Evolutionary conservation across 37 sponge, comb jelly and placozoan species (phyloP), one percentile per base, ranked within the genome.

Genomic region (Hexactinellida sp.): DNA sequence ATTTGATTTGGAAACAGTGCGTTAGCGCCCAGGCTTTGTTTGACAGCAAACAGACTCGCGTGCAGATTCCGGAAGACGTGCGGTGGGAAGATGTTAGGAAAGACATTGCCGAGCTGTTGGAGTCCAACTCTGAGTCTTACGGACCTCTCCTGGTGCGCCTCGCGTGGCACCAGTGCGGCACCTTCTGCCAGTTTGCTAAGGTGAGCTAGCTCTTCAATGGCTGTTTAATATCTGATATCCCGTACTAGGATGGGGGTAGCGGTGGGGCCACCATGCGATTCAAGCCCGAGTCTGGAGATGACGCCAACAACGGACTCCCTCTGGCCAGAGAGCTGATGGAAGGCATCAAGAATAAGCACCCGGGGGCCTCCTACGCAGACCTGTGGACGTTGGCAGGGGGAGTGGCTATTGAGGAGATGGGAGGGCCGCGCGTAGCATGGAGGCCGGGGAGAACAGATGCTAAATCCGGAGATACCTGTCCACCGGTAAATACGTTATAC

Each of bases 391-490:
- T 32, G 3, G 76, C 76, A 10, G 76, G 76, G 5, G 21, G 76
- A 25, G 76, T 63, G 5, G 76, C 76, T 63, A 63, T 63, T 63
- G 76, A 63, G 76, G 76, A 63, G 76, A 63, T 63, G 76, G 76
- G 76, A 63, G 76, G 76, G 30, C 76, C 76, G 3, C 1, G 13
- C 19, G 13, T 63, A 5, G 25, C 76, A 3, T 63, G 76, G 76
- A 23, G 30, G 13, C 76, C 76, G 5, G 76, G 76, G 32, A 63
- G 76, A n/a, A 63, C 30, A 21, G 76, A 63, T 63, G 25, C 30
- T 3, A 10, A 63, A 28, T 63, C 76, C 13, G 76, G 76, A 63
- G 21, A 10, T n/a, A n/a, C 21, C 5, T 63, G 34, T n/a, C 76
- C 76, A 32, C 76, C 76, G 13, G 76, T 63, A 63, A 63, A n/a